Evolutionary conservation across 2,888 invertebrate species (phyloP), one percentile per base, ranked within the genome.

Genomic region (Xestia xanthographa): DNA sequence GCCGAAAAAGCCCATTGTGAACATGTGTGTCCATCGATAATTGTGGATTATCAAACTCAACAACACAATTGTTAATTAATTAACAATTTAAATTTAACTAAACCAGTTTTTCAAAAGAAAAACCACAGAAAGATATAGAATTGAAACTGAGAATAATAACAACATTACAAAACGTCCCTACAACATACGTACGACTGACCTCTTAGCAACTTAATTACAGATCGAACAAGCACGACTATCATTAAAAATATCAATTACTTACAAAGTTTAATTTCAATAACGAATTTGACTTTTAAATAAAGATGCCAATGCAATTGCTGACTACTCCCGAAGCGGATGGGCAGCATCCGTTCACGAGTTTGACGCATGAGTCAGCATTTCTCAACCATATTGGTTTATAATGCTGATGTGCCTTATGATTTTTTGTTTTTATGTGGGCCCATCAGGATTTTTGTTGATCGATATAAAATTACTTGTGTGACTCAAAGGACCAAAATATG

Each of bases 271-370:
- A 75, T 81, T 81, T 81, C 34, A 63, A 34, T 48, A 58, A 81
- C 17, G 29, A 67, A 77, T 83, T 67, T 56, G 67, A 63, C 68
- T 79, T 83, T 83, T 45, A 66, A 83, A 78, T 78, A 63, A 67
- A 56, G 17, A 77, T 65, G 20, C 69, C 29, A 60, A 45, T 78
- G 69, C 65, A 78, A 43, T 66, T 67, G 14, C 43, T 38, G 43
- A 50, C 8, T 8, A 65, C 38, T 58, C 62, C 53, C 67, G 34
- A 63, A 83, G 8, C 58, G n/a, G 65, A 79, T 45, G 14, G 65
- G 50, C 78, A 63, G 83, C 72, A 80, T 83, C 84, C 84, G 79
- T 63, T 72, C 71, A 67, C 84, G 63, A 84, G 63, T 71, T 72
- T 67, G 50, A 67, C 56, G 63, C 63, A 38, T 80, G 80, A 80